Evolutionary conservation across 2,113 vertebrate genomes (phyloP).

Genomic region (Himantopus leucocephalus): DNA sequence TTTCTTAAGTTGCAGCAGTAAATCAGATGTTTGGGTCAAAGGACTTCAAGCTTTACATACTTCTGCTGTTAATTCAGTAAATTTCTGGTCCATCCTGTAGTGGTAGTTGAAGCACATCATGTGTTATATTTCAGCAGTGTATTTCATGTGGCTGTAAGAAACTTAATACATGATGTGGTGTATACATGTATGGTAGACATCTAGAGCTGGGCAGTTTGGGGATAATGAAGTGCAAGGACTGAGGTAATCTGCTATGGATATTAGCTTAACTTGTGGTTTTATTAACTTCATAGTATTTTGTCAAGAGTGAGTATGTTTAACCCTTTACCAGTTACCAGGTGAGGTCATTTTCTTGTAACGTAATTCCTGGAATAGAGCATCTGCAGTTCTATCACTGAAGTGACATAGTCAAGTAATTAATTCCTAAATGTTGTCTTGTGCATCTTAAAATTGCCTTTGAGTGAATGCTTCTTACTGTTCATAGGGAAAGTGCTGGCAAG

Average conservation of each 20-base stretch:
- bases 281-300: not conserved
- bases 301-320: not conserved
- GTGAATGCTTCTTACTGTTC: not conserved
- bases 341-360: not conserved
- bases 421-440: not conserved
- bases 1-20: not conserved
- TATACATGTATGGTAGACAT: not conserved
- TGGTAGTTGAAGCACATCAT: not conserved
- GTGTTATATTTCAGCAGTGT: not conserved
- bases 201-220: not conserved
- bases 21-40: not conserved
- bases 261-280: not conserved
- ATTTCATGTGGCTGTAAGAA: not conserved
- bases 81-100: not conserved
- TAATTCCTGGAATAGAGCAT: not conserved
- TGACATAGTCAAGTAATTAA: not conserved
- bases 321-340: not conserved
- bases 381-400: not conserved
- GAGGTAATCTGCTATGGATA: not conserved
- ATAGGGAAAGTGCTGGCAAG: not conserved
- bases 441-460: not conserved
- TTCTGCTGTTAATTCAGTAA: not conserved
- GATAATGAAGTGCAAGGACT: not conserved
- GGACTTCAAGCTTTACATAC: not conserved
- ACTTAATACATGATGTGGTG: not conserved